These are phyloP conservation scores for Ciconia stormi DNA, from an alignment of 2,113 vertebrate genomes.

Conservation along the genomic window DNA sequence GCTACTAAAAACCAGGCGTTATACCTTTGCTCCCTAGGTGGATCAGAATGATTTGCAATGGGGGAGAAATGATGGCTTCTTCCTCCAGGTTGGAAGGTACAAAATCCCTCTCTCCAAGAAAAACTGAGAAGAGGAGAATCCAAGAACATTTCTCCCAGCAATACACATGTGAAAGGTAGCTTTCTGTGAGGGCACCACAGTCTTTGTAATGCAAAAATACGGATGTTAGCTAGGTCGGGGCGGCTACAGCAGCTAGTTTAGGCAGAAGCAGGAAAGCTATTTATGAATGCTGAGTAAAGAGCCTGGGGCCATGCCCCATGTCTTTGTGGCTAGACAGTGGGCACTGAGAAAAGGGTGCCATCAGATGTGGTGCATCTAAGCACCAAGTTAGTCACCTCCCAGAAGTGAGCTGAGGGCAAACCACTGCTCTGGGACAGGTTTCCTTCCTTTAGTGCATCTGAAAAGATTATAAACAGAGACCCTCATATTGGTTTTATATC, in stretches of 20 bases:
- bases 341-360: neutral
- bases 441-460: neutral
- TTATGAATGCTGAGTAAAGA: neutral
- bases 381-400: neutral
- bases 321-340: neutral
- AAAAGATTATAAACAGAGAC: neutral
- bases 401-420: neutral
- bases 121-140: neutral
- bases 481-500: neutral
- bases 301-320: neutral
- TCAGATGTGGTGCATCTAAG: neutral
- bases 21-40: neutral
- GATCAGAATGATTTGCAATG: neutral
- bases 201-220: neutral
- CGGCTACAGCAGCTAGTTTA: neutral
- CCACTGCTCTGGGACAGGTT: neutral
- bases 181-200: neutral
- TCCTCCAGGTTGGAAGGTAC: neutral
- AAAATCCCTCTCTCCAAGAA: neutral
- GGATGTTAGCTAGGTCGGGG: neutral
- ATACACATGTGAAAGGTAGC: neutral
- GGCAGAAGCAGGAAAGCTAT: neutral
- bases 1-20: neutral
- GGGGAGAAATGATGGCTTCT: neutral
- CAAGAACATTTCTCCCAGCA: neutral